Conservation (phyloP, 2,797 vertebrate species). For the Danio albolineatus region DNA sequence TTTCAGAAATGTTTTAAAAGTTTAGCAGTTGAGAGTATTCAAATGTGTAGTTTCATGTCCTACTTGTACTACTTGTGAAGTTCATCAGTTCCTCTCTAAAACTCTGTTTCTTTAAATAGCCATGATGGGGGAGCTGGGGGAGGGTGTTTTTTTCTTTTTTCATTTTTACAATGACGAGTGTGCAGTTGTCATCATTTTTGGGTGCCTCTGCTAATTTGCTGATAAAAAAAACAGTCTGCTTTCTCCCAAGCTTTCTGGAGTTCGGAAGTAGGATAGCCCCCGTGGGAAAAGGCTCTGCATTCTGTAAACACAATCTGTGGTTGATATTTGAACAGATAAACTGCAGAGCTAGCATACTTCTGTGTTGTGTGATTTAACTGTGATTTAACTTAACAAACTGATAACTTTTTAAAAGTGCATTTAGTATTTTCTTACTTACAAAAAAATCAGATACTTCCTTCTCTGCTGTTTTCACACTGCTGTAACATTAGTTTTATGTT, state of each 20-base stretch:
- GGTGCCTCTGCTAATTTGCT: slow-evolving; percentile 32
- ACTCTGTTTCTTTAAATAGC: slow-evolving; percentile 46
- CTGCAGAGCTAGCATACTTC: not conserved
- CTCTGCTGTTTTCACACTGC: too few species aligned
- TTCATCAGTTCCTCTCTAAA: slow-evolving; percentile 36
- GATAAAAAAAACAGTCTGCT: slow-evolving; percentile 22
- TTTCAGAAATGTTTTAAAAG: slow-evolving; percentile 31
- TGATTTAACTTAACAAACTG: not conserved
- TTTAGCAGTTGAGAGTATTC: slow-evolving; percentile 3
- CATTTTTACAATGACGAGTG: not conserved
- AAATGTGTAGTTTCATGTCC: slow-evolving; percentile 40
- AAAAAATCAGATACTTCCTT: not conserved
- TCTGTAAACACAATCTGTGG: slow-evolving; percentile 12
- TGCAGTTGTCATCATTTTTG: slow-evolving; percentile 19
- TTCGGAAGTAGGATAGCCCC: slow-evolving; percentile 33
- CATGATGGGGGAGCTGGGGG: not conserved
- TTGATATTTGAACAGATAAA: slow-evolving; percentile 50
- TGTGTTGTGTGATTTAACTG: not conserved
- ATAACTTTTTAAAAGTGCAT: not conserved
- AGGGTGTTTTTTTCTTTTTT: slow-evolving; percentile 4
- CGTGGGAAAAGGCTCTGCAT: slow-evolving; percentile 4
- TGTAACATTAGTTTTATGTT: too few species aligned
- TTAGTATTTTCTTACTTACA: not conserved
- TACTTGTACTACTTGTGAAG: slow-evolving; percentile 20
- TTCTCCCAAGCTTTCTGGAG: slow-evolving; percentile 8